Evolutionary conservation across 2,888 invertebrate species (phyloP).

Genomic region (Phyto melanocephala): DNA sequence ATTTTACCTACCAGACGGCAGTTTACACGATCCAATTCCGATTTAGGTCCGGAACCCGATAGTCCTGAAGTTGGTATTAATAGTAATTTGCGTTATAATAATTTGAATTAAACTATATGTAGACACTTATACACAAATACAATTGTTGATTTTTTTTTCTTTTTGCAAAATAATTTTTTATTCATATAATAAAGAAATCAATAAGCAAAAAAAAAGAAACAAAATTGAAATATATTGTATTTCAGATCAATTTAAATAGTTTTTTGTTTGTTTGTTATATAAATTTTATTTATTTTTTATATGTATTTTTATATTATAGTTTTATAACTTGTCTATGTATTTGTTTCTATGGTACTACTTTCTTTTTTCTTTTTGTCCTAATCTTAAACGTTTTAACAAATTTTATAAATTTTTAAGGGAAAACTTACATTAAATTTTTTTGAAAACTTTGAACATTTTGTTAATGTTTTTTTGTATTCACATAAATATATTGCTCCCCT

Average conservation of each 20-base stretch:
- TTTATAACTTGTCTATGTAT: neutral
- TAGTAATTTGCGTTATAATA: slow-evolving; percentile 74
- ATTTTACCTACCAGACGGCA: slow-evolving; percentile 79
- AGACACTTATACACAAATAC: slow-evolving; percentile 25
- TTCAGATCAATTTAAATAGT: slow-evolving; percentile 11
- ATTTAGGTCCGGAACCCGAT: slow-evolving; percentile 72
- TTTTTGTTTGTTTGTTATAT: slow-evolving; percentile 16
- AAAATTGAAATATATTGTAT: neutral
- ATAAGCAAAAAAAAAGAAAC: neutral
- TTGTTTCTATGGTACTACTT: neutral
- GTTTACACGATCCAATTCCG: slow-evolving; percentile 71
- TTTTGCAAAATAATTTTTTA: slow-evolving; percentile 9
- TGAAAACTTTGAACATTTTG: too few relatives aligned
- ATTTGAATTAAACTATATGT: slow-evolving; percentile 69
- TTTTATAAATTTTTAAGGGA: neutral
- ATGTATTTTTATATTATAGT: slow-evolving; percentile 18
- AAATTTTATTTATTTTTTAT: neutral
- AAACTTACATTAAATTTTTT: too few relatives aligned
- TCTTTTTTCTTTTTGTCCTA: neutral
- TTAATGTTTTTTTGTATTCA: too few relatives aligned
- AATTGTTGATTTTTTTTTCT: slow-evolving; percentile 46
- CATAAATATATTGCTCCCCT: neutral
- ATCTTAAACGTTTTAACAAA: neutral
- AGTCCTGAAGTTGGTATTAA: slow-evolving; percentile 70
- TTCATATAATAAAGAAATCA: neutral